phyloP scores from a whole-genome alignment of 2,888 invertebrate genomes.

The Andrena praecox region DNA sequence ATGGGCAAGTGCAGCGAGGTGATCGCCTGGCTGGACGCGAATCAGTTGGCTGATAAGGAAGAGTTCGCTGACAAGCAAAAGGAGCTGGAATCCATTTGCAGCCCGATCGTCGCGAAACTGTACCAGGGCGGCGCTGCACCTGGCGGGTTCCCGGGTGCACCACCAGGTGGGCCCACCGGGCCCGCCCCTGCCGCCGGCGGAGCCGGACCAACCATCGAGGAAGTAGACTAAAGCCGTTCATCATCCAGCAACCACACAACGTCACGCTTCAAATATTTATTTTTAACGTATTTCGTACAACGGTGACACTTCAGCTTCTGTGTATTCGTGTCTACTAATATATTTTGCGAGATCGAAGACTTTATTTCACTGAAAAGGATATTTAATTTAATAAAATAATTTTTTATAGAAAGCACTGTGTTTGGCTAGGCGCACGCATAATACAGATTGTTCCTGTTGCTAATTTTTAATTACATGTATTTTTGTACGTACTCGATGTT shows the following conservation, averaged over 20 bases:
- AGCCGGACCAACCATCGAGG: constrained; percentile 92
- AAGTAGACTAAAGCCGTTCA: constrained; percentile 90
- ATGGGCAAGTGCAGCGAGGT: constrained; percentile 89
- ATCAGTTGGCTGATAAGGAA: constrained; percentile 91
- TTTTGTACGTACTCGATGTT: neutral
- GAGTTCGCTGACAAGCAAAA: constrained; percentile 92
- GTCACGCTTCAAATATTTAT: constrained; percentile 1
- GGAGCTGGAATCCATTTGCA: constrained; percentile 90
- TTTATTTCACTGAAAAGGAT: constrained; percentile 30
- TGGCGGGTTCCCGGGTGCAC: constrained; percentile 85
- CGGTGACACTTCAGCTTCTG: constrained; percentile 12
- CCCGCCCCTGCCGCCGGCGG: constrained; percentile 82
- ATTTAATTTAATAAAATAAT: constrained; percentile 37
- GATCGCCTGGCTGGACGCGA: constrained; percentile 92
- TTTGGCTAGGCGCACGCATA: neutral
- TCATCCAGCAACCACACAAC: neutral
- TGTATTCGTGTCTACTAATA: constrained; percentile 1
- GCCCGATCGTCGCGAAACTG: constrained; percentile 93
- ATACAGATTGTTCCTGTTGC: neutral
- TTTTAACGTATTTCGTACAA: constrained; percentile 22
- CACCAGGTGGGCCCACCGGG: constrained; percentile 76
- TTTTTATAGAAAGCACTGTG: constrained; percentile 43
- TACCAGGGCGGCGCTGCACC: constrained; percentile 87
- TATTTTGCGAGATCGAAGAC: constrained; percentile 16
- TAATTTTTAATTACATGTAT: neutral